Evolutionary conservation across 2,113 vertebrate species (phyloP).

Genomic region (Nyctibius bracteatus): DNA sequence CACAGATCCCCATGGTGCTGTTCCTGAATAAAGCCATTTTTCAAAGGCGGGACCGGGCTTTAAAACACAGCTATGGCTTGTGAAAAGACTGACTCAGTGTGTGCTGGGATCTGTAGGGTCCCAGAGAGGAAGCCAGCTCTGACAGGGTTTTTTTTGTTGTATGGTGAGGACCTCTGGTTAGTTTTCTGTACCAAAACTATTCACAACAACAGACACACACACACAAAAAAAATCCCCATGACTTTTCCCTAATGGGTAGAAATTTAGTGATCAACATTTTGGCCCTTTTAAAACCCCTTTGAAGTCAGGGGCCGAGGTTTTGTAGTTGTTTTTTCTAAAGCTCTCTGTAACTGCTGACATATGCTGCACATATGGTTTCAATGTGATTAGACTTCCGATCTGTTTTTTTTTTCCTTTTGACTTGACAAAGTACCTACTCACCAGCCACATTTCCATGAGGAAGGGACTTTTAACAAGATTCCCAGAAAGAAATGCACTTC

Average conservation of each 20-base stretch:
- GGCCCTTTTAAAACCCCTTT: constrained; percentile 1
- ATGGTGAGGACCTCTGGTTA: not conserved
- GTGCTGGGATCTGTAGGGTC: not conserved
- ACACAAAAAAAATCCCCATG: not conserved
- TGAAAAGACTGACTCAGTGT: not conserved
- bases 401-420: not conserved
- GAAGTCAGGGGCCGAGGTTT: not conserved
- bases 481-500: not conserved
- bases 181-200: not conserved
- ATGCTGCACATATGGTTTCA: constrained; percentile 55
- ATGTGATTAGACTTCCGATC: constrained; percentile 32
- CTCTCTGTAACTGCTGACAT: constrained; percentile 30
- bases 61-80: not conserved
- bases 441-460: not conserved
- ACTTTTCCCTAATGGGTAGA: not conserved
- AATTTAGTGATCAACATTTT: not conserved
- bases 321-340: constrained; percentile 29
- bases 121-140: not conserved
- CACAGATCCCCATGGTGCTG: not conserved
- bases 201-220: not conserved
- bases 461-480: not conserved
- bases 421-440: constrained; percentile 14
- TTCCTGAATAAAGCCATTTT: not conserved
- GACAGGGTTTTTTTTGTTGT: not conserved
- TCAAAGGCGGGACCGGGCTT: not conserved